Base-by-base conservation (phyloP, 2,797 vertebrate species). In the Otolemur crassicaudatus region DNA sequence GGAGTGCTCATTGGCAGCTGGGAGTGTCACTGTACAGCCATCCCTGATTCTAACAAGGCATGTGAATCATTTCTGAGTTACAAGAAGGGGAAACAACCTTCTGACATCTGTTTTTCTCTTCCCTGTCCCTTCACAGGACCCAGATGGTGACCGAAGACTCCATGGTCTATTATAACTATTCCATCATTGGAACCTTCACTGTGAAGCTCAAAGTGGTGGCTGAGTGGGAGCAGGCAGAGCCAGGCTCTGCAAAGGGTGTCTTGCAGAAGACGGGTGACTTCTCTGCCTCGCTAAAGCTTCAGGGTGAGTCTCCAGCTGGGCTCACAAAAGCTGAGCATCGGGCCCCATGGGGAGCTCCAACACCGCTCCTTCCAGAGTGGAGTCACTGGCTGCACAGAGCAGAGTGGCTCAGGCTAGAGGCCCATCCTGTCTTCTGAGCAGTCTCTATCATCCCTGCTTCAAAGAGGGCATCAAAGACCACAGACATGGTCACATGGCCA, bases 61-160 rank as follows among this genome's bases (percentile, higher is more conserved):
- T 0, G 0, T 11, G 65, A 56, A 7, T 92, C 34, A 16, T 61
- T 84, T 60, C 40, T 2, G 16, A 84, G 73, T 7, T 63, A 7
- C 11, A 9, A 29, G 87, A 72, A 56, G 53, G 25, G 49, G 49
- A 86, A 77, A 23, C 4, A 12, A 20, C 2, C 14, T 4, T 43
- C 70, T 43, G 19, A 20, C 53, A 0, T 9, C 17, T 22, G 46
- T 34, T 43, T 79, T 23, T 61, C 23, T 81, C 70, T 58, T 82
- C 75, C 46, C 53, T 19, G 49, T 87, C 87, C 72, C 40, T 49
- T 37, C 20, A 0, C 2, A 99, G 99, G 86, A 97, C 99, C 83
- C 98, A 99, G 94, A 98, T 99, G 95, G 97, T 98, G n/a, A 98
- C 99, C 7, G 98, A 98, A 34, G 98, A 99, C 7, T 98, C 99